These are phyloP conservation scores for Chaetodon trifasciatus DNA, from an alignment of 2,797 vertebrate species.

Conservation along the genomic window DNA sequence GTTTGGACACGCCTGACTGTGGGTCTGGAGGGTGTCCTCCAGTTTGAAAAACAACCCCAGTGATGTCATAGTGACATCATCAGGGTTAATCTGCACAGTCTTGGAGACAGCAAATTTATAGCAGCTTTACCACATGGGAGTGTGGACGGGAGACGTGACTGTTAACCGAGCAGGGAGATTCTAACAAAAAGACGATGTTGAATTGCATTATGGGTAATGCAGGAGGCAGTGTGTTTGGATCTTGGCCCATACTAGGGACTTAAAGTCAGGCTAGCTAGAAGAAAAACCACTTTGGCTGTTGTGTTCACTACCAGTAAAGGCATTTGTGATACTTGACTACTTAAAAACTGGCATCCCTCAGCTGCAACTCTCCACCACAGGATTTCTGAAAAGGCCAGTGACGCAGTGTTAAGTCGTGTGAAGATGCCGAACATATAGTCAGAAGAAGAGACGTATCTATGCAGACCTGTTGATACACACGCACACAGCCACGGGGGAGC, in stretches of 20 bases:
- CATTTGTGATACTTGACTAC: background rate
- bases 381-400: slow-evolving; percentile 20
- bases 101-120: background rate
- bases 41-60: background rate
- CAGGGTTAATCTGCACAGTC: background rate
- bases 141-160: background rate
- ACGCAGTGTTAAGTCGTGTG: slow-evolving; percentile 11
- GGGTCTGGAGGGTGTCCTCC: background rate
- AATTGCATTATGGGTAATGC: background rate
- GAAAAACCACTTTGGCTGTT: background rate
- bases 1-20: too few relatives aligned
- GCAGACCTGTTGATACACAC: slow-evolving; percentile 11
- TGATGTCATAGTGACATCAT: background rate
- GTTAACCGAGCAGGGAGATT: slow-evolving; percentile 16
- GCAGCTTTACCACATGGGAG: background rate
- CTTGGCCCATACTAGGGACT: too few relatives aligned
- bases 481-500: slow-evolving; percentile 23
- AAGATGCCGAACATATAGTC: slow-evolving; percentile 1
- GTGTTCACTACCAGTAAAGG: background rate
- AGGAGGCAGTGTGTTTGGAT: too few relatives aligned
- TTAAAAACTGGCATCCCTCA: background rate
- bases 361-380: background rate
- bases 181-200: background rate
- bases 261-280: background rate
- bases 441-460: slow-evolving; percentile 20